A percentile compares a stretch with the other conserved stretches of the same genome.
phyloP scores from a whole-genome alignment of 1,140 invertebrate genomes.

The Campoletis sonorensis region DNA sequence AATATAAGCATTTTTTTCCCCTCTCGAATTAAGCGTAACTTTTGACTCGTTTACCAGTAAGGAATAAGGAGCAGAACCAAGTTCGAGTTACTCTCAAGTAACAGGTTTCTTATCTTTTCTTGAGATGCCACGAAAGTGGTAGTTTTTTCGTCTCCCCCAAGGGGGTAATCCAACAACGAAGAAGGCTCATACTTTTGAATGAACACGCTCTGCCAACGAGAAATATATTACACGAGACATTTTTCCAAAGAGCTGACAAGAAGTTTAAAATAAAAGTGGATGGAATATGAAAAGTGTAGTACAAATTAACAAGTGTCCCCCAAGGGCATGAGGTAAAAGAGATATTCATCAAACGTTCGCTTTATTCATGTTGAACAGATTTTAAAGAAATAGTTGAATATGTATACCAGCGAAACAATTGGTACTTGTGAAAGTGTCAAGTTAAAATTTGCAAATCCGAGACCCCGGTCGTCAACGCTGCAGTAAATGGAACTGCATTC shows the following conservation, averaged over 20 bases:
- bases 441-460: too few relatives aligned
- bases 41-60: neutral
- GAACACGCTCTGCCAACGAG: neutral
- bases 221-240: neutral
- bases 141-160: constrained; percentile 10
- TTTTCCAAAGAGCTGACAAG: neutral
- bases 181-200: neutral
- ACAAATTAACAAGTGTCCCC: constrained; percentile 33
- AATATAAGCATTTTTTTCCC: neutral
- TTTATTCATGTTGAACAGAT: too few relatives aligned
- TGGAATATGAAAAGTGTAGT: constrained; percentile 8
- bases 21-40: neutral
- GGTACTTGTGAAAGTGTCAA: too few relatives aligned
- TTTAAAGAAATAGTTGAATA: too few relatives aligned
- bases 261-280: neutral
- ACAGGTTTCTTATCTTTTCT: constrained; percentile 22
- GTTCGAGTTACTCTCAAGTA: constrained; percentile 12
- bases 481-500: too few relatives aligned
- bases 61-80: neutral
- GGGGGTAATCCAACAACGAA: constrained; percentile 6
- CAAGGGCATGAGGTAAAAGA: neutral
- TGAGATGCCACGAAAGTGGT: constrained; percentile 13
- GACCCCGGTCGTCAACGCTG: too few relatives aligned
- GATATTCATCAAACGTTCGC: neutral
- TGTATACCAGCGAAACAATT: too few relatives aligned